phyloP scores from a whole-genome alignment of 2,113 vertebrate genomes.

The Lota lota region DNA sequence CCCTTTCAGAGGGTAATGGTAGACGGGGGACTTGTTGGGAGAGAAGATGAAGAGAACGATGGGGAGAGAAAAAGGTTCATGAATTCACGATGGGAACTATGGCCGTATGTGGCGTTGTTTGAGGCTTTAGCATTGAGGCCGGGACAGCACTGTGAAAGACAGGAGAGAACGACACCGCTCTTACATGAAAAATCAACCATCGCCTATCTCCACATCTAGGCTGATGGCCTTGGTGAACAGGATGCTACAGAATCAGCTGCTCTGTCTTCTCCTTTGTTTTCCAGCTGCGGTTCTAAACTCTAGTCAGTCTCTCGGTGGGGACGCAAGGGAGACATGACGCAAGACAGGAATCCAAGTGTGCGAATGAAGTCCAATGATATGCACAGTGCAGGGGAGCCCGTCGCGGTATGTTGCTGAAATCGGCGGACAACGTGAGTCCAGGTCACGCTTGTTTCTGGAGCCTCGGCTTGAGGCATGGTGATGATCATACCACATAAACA shows the following conservation, averaged over 20 bases:
- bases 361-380: constrained; percentile 25
- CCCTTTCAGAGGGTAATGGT: constrained; percentile 4
- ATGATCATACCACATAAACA: constrained; percentile 15
- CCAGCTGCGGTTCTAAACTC: constrained; percentile 40
- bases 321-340: constrained; percentile 42
- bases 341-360: constrained; percentile 26
- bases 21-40: constrained; percentile 10
- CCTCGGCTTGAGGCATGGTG: constrained; percentile 6
- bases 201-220: not conserved
- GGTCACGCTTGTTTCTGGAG: constrained; percentile 18
- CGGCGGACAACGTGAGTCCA: constrained; percentile 18
- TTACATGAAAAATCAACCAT: too few relatives aligned
- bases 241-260: not conserved
- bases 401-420: constrained; percentile 8
- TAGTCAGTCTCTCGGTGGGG: constrained; percentile 22
- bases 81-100: too few relatives aligned
- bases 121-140: too few relatives aligned
- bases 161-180: too few relatives aligned
- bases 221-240: too few relatives aligned
- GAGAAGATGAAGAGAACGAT: not conserved
- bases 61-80: too few relatives aligned
- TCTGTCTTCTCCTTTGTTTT: constrained; percentile 27
- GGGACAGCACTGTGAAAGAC: too few relatives aligned
- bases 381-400: constrained; percentile 3
- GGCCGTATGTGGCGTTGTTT: too few relatives aligned